Evolutionary conservation across 2,888 invertebrate species (phyloP), one percentile per base, ranked within the genome.

Genomic region (Amitus sp.): DNA sequence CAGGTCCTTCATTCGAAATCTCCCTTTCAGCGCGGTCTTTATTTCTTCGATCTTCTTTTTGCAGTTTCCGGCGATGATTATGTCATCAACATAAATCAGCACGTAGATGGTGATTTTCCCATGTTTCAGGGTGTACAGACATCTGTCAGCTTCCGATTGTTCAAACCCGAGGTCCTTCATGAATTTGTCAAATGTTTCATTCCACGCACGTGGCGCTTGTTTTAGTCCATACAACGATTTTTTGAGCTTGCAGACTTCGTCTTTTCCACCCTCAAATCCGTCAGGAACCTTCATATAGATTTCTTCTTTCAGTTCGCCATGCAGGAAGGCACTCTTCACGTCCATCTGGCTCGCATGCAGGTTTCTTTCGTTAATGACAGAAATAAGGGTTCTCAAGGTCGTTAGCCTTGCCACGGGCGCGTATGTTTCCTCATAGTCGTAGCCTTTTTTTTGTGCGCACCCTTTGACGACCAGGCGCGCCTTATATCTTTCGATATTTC

Each of bases 281-380:
- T 46, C 48, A 13, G 66, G 62, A 5, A 51, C 5, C 28, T 53
- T 60, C 60, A 73, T 74, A 60, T 71, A 75, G 4, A 74, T 49
- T 9, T 71, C 65, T 52, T 71, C 69, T 23, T 68, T 40, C 4
- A 73, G 28, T 39, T 52, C 53, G 7, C 75, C 72, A 62, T 75
- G 68, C 6, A 75, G 55, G 60, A 77, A 77, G 1, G 74, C 73
- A 55, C 64, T 69, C 62, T 70, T 73, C 15, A 75, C 74, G 60
- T 77, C 73, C 58, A 73, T 55, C 45, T 73, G 74, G 33, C 46
- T 17, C 5, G 66, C 47, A 5, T 42, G 13, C 5, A 71, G 33
- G 42, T 63, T 39, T 28, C 46, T 10, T 4, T 9, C 4, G 13
- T 34, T 12, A n/a, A n/a, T 45, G 7, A 70, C 40, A 5, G 51